Base-by-base conservation (phyloP, 2,888 invertebrate genomes). In the Thyatira batis region DNA sequence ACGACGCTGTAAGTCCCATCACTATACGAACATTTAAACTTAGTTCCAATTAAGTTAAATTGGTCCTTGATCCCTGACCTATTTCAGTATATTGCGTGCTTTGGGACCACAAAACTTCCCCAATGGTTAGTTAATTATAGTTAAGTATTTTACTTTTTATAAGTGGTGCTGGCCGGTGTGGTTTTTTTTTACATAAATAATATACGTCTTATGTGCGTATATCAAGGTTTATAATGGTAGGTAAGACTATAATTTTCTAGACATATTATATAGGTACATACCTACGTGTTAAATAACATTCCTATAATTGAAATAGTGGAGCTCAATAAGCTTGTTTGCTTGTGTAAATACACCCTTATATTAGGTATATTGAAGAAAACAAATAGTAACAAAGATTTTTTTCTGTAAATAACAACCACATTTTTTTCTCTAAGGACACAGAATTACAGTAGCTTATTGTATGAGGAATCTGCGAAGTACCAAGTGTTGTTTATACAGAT, bases 1-100 rank as follows among this genome's bases (percentile, higher is more conserved):
- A 94, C 77, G 94, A 94, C 82, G 84, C 94, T 77, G 94, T 94
- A 77, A 93, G 92, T 91, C 67, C 30, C 25, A 50, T 30, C 17
- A 48, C 21, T 20, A 33, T 25, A 39, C 27, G 20, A 25, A 28
- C 23, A 54, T 53, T 45, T 48, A 23, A 17, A 30, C 51, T 3
- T 4, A 39, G 17, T 8, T 33, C 4, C 8, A 17, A 13, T 8
- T 8, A 17, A 39, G 8, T 39, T 3, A 8, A 2, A 17, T 6
- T 39, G 39, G 13, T 33, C 33, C 13, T 33, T 33, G 39, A 39
- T 17, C 17, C 17, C 6, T 5, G 17, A 39, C 39, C 8, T 39
- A 17, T 39, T 39, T 39, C 17, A 39, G 39, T 39, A 39, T 39
- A 17, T 17, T 39, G 17, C 39, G 39, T 39, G 39, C 39, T 39